Evolutionary conservation across 1,140 invertebrate species (phyloP).

Genomic region (Marisa cornuarietis): DNA sequence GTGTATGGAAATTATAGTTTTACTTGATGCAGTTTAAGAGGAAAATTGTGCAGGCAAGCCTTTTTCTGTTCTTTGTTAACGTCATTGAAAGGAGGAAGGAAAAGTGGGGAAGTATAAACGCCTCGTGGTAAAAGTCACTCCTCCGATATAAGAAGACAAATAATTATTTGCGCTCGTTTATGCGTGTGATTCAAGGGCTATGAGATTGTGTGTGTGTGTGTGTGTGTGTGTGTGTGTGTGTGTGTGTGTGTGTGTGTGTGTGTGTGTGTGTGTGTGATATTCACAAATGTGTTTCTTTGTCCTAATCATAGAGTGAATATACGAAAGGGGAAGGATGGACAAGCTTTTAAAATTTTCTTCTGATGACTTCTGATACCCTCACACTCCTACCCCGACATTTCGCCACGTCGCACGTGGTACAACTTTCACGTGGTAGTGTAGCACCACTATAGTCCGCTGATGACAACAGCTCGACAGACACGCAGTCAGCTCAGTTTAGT

Average conservation of each 20-base stretch:
- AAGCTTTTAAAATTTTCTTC: too few species aligned
- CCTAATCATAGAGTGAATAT: too few species aligned
- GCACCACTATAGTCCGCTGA: background rate
- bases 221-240: background rate
- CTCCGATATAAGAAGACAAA: background rate
- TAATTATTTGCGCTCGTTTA: background rate
- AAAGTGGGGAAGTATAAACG: slow-evolving; percentile 1
- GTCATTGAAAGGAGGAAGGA: background rate
- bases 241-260: too few species aligned
- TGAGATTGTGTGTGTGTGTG: background rate
- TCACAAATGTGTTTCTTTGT: too few species aligned
- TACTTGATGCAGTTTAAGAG: background rate
- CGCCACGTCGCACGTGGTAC: background rate
- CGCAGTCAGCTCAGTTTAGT: too few species aligned
- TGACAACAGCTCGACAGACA: too few species aligned
- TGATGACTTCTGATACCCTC: too few species aligned
- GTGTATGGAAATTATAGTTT: background rate
- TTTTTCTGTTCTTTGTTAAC: background rate
- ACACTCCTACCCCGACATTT: background rate
- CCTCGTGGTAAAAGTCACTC: background rate
- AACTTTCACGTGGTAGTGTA: background rate
- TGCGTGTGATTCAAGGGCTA: background rate
- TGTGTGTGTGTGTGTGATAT: too few species aligned
- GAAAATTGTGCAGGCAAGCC: background rate
- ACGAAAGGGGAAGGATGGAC: too few species aligned